Evolutionary conservation across 2,888 invertebrate genomes (phyloP).

Genomic region (Drosophila macrothrix): DNA sequence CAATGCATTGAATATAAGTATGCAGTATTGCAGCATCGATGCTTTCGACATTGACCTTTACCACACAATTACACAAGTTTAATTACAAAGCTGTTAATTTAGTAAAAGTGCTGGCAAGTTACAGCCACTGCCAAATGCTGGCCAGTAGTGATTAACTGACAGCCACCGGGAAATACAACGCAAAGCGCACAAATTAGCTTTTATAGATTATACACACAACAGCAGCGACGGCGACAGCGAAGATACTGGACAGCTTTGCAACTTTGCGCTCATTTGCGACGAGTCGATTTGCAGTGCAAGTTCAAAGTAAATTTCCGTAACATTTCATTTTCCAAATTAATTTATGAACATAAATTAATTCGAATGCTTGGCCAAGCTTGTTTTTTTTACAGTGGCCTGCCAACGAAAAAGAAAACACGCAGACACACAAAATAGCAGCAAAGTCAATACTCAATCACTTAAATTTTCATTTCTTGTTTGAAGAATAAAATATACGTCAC

Average conservation of each 20-base stretch:
- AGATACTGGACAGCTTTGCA: slow-evolving; percentile 25
- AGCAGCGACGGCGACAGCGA: slow-evolving; percentile 18
- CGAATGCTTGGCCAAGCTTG: slow-evolving; percentile 37
- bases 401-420: slow-evolving; percentile 36
- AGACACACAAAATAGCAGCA: slow-evolving; percentile 32
- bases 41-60: slow-evolving; percentile 44
- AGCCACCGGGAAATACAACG: slow-evolving; percentile 20
- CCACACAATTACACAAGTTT: slow-evolving; percentile 42
- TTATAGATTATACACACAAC: slow-evolving; percentile 47
- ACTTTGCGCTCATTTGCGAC: slow-evolving; percentile 21
- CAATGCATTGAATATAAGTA: slow-evolving; percentile 21
- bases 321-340: slow-evolving; percentile 74
- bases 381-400: slow-evolving; percentile 32
- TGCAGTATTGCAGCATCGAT: slow-evolving; percentile 30
- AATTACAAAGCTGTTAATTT: slow-evolving; percentile 41
- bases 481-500: slow-evolving; percentile 12
- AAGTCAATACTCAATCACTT: slow-evolving; percentile 4
- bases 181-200: slow-evolving; percentile 48
- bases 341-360: slow-evolving; percentile 79
- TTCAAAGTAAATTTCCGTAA: slow-evolving; percentile 77
- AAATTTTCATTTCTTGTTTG: neutral
- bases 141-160: slow-evolving; percentile 23
- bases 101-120: slow-evolving; percentile 23
- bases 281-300: slow-evolving; percentile 51
- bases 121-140: neutral